A percentile compares a stretch with the other conserved stretches of the same genome.
Conservation (phyloP, 2,113 vertebrate species). For the Epinephelus lanceolatus region DNA sequence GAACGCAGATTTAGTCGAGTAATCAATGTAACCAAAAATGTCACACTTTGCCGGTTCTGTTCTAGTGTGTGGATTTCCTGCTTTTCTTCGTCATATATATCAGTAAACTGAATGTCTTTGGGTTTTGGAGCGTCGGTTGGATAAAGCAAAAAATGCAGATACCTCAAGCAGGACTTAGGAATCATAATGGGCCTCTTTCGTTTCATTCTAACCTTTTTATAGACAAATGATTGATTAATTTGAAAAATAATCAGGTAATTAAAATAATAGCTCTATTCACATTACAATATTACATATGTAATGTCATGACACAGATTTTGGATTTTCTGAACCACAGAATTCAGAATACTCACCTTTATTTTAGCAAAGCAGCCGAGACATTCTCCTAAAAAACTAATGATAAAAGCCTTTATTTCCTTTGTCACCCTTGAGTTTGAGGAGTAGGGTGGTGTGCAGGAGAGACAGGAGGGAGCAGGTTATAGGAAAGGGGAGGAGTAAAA, state of each 20-base stretch:
- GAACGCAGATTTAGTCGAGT: not conserved
- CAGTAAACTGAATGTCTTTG: not conserved
- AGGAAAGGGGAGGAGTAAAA: constrained; percentile 69
- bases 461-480: constrained; percentile 54
- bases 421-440: constrained; percentile 57
- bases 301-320: not conserved
- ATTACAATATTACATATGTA: not conserved
- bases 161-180: not conserved
- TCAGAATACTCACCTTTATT: constrained; percentile 5
- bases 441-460: constrained; percentile 38
- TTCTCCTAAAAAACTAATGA: constrained; percentile 16
- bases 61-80: not conserved
- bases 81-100: not conserved
- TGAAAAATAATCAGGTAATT: not conserved
- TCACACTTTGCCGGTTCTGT: not conserved
- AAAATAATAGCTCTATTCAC: not conserved
- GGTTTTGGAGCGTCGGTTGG: not conserved
- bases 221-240: not conserved
- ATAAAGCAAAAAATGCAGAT: no score
- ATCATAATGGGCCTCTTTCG: not conserved
- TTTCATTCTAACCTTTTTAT: not conserved
- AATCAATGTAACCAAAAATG: not conserved
- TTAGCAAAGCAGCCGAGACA: no score
- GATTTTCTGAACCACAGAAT: not conserved
- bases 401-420: constrained; percentile 47